Conservation (phyloP, 2,113 vertebrate genomes). For the Daboia siamensis region DNA sequence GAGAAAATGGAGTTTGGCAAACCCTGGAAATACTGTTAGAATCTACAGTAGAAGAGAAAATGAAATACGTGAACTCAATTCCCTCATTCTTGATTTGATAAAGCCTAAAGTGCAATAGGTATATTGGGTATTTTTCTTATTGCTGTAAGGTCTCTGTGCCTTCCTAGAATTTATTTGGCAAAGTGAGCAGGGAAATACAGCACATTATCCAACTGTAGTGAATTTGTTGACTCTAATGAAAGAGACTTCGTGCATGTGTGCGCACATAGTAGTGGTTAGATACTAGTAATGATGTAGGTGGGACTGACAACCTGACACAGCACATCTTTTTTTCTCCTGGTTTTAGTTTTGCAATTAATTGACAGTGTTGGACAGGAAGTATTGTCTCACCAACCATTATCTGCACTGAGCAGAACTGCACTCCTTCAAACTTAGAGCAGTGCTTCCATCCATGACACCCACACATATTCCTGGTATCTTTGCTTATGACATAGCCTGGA, state of each 20-base stretch:
- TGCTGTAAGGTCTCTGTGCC: background rate
- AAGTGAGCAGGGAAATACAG: background rate
- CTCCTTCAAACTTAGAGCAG: background rate
- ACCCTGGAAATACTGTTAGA: background rate
- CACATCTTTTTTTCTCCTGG: slow-evolving; percentile 24
- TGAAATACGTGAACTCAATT: background rate
- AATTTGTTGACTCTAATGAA: background rate
- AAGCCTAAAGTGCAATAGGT: background rate
- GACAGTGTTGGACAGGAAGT: slow-evolving; percentile 40
- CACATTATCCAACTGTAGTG: background rate
- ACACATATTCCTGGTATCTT: slow-evolving; percentile 21
- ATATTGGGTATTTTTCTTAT: background rate
- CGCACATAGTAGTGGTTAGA: background rate
- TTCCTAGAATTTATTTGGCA: background rate
- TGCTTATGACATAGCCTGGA: background rate
- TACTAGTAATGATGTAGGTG: background rate
- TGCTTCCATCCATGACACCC: slow-evolving; percentile 6
- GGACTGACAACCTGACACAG: slow-evolving; percentile 38
- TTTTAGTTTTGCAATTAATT: slow-evolving; percentile 45
- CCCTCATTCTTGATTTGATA: background rate
- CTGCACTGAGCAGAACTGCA: background rate
- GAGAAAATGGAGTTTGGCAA: background rate
- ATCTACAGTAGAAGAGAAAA: background rate
- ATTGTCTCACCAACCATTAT: slow-evolving; percentile 4
- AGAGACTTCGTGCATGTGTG: background rate